phyloP scores from a whole-genome alignment of 2,113 vertebrate species.

The Lipophrys pholis region DNA sequence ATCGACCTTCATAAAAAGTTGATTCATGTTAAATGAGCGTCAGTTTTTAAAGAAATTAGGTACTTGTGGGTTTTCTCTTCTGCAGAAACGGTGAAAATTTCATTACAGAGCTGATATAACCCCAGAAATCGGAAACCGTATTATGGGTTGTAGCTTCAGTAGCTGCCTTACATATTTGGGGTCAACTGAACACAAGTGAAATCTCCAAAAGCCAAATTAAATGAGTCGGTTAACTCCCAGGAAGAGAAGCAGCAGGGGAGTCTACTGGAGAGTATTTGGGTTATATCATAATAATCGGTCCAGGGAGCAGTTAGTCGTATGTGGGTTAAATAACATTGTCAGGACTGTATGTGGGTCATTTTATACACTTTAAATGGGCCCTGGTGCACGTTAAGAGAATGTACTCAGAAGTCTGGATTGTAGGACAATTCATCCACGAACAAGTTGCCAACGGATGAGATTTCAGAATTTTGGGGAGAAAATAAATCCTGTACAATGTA shows the following conservation, averaged over 20 bases:
- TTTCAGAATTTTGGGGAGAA: too few relatives aligned
- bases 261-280: conserved; percentile 33
- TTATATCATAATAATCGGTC: conserved; percentile 40
- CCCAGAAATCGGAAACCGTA: too few relatives aligned
- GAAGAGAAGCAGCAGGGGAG: conserved; percentile 9
- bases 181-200: not conserved
- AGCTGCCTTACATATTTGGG: not conserved
- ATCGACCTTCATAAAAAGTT: too few relatives aligned
- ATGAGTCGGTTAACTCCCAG: conserved; percentile 2
- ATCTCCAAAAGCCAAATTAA: not conserved
- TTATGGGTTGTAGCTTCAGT: too few relatives aligned
- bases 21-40: too few relatives aligned
- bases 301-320: conserved; percentile 39
- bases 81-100: too few relatives aligned
- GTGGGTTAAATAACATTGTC: conserved; percentile 43
- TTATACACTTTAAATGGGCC: conserved; percentile 41
- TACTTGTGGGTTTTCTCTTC: too few relatives aligned
- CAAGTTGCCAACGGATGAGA: too few relatives aligned
- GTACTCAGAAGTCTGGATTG: conserved; percentile 33
- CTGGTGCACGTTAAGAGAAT: conserved; percentile 20
- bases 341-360: conserved; percentile 51
- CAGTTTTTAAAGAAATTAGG: too few relatives aligned
- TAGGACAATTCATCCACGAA: not conserved
- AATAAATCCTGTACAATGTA: too few relatives aligned
- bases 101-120: too few relatives aligned